Evolutionary conservation across 2,113 vertebrate species (phyloP), one percentile per base, ranked within the genome.

Genomic region (Chaenocephalus aceratus): DNA sequence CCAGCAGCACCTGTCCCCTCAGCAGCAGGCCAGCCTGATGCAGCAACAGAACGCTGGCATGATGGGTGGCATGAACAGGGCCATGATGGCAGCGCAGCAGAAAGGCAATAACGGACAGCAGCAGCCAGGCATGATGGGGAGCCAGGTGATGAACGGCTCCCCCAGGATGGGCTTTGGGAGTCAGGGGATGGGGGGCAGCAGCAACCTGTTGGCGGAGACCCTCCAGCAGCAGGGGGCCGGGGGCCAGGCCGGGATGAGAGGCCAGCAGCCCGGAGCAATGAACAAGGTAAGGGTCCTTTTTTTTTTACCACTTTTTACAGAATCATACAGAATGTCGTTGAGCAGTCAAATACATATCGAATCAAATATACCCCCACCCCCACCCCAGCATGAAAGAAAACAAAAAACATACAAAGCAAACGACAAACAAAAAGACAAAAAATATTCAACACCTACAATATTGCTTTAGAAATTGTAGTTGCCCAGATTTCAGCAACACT

Each of bases 111-210:
- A 93, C 41, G 94, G 93, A 88, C 95, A 94, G 82, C 93, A 94
- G 89, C 94, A 94, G 86, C 89, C 94, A 69, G 93, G 92, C 80
- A 94, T 95, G 93, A 94, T 96, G 64, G 94, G 91, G 53, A 94
- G 88, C 65, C 95, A 99, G 94, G 97, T 99, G 93, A 96, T 99
- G 96, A 99, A 99, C 23, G 98, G 98, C 90, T 97, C 98, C 0
- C 96, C 97, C 72, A 97, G 97, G 92, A 96, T 99, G 96, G 95
- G 96, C 0, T 99, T 98, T 56, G 93, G 96, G 58, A 99, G 96
- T 87, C 95, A 97, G 0, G 96, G 94, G 70, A 96, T 99, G 95
- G 95, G 96, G 14, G 93, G 86, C 75, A 94, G 96, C 90, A 94
- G 95, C 84, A 99, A 95, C 91, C 85, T 99, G 83, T 75, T 99